Base-by-base conservation (phyloP, 1,140 invertebrate genomes). In the Drosophila saltans region DNA sequence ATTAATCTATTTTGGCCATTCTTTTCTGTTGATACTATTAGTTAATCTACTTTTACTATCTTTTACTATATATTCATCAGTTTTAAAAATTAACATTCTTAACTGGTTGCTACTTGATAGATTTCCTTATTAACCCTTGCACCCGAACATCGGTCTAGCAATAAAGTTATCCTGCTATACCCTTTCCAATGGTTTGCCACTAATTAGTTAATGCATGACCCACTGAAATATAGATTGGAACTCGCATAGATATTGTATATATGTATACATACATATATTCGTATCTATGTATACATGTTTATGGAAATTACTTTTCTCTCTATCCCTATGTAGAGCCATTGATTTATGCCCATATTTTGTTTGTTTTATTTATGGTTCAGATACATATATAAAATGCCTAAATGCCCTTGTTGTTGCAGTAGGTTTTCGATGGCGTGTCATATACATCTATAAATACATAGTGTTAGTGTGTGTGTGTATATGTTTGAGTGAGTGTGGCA, bases 271-370 rank as follows among this genome's bases (percentile, higher is more conserved):
- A 30, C 28, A 30, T 30, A 36, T 36, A 36, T 36, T 5, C 4
- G 4, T 30, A 30, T 30, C 28, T 30, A 30, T 30, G 28, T 30
- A 58, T 16, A 58, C 33, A 26, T 40, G 24, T 39, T 40, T 52
- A 52, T 52, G 45, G 55, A 30, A 74, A 33, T 76, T 40, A 26
- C 40, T 43, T 40, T 58, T 56, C 45, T 57, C 65, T 45, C 4
- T 24, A 45, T 43, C 40, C 16, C 40, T n/a, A 48, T 26, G 16
- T 43, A 63, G 41, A 77, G 41, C 68, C 64, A 72, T 88, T 89
- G 83, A 89, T 89, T 89, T 89, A 83, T 88, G 80, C 69, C 74
- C 83, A 89, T 88, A 89, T 73, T 88, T 82, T 76, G 71, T 69
- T 63, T 69, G 60, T 59, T 64, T 72, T 69, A 84, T 69, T 85